Evolutionary conservation across 2,113 vertebrate species (phyloP), one percentile per base, ranked within the genome.

Genomic region (Hepsetus odoe): DNA sequence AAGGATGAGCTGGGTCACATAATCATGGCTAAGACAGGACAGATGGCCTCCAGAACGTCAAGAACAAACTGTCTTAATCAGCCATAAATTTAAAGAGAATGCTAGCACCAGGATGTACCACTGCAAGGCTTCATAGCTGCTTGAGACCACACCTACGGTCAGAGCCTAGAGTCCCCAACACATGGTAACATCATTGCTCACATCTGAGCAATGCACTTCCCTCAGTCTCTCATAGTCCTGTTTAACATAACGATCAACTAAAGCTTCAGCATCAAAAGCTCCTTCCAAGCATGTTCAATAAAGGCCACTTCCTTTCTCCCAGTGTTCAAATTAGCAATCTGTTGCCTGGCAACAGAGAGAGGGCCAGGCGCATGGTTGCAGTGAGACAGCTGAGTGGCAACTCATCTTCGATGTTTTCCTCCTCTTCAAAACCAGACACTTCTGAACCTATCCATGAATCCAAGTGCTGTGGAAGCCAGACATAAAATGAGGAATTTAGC

Each of bases 341-440:
- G 89, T 91, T 90, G 88, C 91, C 85, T 88, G 83, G 92, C 89
- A 92, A 93, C 91, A 92, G 77, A 80, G 64, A 68, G 56, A 67
- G 68, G 42, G 40, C 40, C 35, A 53, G 55, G 71, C 76, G 67
- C 24, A 42, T 20, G 46, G 82, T 62, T n/a, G 53, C 38, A 6
- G 70, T 55, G 20, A 79, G 49, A 55, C 66, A 24, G 74, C 82
- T 71, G 56, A 42, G 38, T 68, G 73, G 53, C 65, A 58, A 66
- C 59, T 28, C 49, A 68, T 75, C 58, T 65, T 62, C 62, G 40
- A 53, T 75, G 30, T 67, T 71, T 42, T 58, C n/a, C 32, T 53
- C 11, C 12, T 65, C 51, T 59, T 35, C 49, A 77, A 38, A 59
- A 64, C 5, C 13, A 33, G 20, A 44, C 59, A 69, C 18, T 16